Evolutionary conservation across 2,888 invertebrate species (phyloP), one percentile per base, ranked within the genome.

Genomic region (Calliopum simillimum): DNA sequence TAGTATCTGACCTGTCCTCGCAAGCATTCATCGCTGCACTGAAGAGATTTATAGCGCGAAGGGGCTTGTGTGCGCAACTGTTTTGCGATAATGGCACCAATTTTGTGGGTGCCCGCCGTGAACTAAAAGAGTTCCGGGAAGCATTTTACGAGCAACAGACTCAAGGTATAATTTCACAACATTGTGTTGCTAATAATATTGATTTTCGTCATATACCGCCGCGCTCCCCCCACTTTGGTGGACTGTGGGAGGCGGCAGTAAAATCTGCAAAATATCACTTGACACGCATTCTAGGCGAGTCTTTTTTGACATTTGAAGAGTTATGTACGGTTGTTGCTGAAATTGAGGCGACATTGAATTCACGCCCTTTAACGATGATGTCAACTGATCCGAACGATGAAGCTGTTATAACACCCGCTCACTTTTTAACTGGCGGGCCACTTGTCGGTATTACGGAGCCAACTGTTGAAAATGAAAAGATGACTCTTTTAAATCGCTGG

Each of bases 301-400:
- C 64, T 4, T 33, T 33, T 51, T 25, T 64, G 25, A 64, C 64
- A 19, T 64, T 49, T 47, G 64, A 64, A 64, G 51, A 64, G 11
- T 16, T 64, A 3, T 13, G 25, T 13, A 64, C 64, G 16, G 65
- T 53, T 41, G 44, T 55, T 4, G 44, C 53, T 21, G 65, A 71
- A 62, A 19, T 69, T 4, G 71, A 71, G 55, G 69, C 69, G 11
- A 53, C 51, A 4, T 63, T 78, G 13, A 76, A 77, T 55, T 76
- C 76, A 14, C 61, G 74, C n/a, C 76, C 76, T 1, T 53, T 76
- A 23, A 68, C 72, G 11, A 56, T 72, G 13, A 16, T 70, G 33
- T 71, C 71, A n/a, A 53, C 71, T 4, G 72, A 75, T 58, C 74
- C 76, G 16, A 75, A 74, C 64, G 72, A 76, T 67, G 62, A 70